Evolutionary conservation across 2,113 vertebrate species (phyloP).

Genomic region (Lepus europaeus): DNA sequence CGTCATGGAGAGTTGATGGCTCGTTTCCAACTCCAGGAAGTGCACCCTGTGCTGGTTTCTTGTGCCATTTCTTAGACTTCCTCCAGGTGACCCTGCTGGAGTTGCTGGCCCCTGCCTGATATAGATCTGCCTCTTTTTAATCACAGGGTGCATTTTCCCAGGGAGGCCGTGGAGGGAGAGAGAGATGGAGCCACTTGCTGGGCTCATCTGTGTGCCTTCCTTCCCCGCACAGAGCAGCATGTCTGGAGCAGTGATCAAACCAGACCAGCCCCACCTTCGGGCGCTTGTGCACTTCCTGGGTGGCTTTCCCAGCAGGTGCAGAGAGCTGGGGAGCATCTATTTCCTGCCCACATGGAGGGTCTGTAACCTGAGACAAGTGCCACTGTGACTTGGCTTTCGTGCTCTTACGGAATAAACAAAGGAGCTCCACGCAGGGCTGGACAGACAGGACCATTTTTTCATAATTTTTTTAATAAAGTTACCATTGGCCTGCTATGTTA

Average conservation of each 20-base stretch:
- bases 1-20: not conserved
- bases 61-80: not conserved
- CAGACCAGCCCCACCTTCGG: not conserved
- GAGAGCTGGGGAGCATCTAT: not conserved
- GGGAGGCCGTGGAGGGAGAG: not conserved
- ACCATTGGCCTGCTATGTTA: not conserved
- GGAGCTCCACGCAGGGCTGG: not conserved
- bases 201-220: too few relatives aligned
- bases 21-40: not conserved
- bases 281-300: too few relatives aligned
- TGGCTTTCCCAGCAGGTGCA: not conserved
- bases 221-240: too few relatives aligned
- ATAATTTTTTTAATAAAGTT: constrained; percentile 35
- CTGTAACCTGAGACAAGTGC: not conserved
- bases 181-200: too few relatives aligned
- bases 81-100: not conserved
- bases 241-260: not conserved
- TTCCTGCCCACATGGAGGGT: not conserved
- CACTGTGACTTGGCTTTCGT: not conserved
- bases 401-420: not conserved
- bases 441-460: not conserved
- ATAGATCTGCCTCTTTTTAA: not conserved
- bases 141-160: not conserved
- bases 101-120: not conserved
- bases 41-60: not conserved